Evolutionary conservation across 2,113 vertebrate species (phyloP).

Genomic region (Melierax canorus): DNA sequence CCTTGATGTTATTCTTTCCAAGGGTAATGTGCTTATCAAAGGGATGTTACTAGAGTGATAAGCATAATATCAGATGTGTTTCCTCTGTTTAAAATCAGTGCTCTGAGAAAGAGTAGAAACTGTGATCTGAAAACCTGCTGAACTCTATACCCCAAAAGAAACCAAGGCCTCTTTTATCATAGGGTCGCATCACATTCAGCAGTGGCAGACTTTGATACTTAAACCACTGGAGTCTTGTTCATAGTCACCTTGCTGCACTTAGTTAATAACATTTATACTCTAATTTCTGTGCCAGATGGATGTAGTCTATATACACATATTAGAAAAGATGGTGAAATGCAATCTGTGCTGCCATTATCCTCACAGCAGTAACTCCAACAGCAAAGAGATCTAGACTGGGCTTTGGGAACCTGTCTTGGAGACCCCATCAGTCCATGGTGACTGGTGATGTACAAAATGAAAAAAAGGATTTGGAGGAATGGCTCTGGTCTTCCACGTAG

Average conservation of each 20-base stretch:
- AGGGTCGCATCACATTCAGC: background rate
- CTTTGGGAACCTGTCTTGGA: background rate
- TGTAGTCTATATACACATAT: background rate
- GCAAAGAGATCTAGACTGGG: background rate
- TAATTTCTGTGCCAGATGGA: conserved; percentile 33
- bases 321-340: background rate
- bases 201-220: conserved; percentile 23
- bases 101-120: background rate
- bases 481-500: background rate
- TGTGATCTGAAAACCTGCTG: conserved; percentile 10
- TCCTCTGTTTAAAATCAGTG: background rate
- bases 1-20: background rate
- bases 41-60: background rate
- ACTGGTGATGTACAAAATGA: background rate
- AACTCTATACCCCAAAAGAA: background rate
- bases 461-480: background rate
- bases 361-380: background rate
- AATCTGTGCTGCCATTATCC: background rate
- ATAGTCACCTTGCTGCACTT: background rate
- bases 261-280: background rate
- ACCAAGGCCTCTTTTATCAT: background rate
- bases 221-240: background rate
- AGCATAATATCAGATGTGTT: background rate
- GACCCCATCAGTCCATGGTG: background rate
- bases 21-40: background rate